Percentiles rank a stretch among this genome's conserved stretches.
These are phyloP conservation scores for Acanthornis magna DNA, from an alignment of 2,797 vertebrate species.

Conservation along the genomic window DNA sequence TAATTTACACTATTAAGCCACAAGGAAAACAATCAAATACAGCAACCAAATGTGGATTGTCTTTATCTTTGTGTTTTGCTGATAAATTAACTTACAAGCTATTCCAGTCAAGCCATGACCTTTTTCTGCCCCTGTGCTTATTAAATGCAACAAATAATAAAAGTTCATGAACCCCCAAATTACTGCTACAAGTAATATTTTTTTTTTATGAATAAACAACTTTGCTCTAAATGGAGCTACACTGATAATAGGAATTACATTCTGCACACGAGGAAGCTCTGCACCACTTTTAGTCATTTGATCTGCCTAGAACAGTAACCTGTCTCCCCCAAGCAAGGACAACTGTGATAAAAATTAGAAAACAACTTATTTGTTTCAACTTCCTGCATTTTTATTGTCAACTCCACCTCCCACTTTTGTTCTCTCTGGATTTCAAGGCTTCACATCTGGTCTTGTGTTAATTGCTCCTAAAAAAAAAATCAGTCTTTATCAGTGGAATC, in stretches of 20 bases:
- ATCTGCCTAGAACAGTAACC: neutral
- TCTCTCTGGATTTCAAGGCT: constrained; percentile 17
- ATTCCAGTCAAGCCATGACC: neutral
- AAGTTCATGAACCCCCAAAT: neutral
- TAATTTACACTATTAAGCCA: constrained; percentile 19
- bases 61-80: neutral
- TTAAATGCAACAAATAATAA: constrained; percentile 14
- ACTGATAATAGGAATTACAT: neutral
- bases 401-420: neutral
- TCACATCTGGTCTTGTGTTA: constrained; percentile 49
- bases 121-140: neutral
- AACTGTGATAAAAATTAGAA: neutral
- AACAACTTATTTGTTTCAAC: neutral
- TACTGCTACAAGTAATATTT: neutral
- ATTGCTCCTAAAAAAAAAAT: constrained; percentile 25
- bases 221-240: neutral
- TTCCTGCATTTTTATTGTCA: neutral
- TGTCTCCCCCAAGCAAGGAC: neutral
- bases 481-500: neutral
- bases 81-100: neutral
- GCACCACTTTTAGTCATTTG: neutral
- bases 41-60: neutral
- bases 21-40: constrained; percentile 53
- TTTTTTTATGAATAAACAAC: neutral
- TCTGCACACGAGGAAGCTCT: neutral